phyloP scores from a whole-genome alignment of 2,888 invertebrate species.

The Diploptera punctata region DNA sequence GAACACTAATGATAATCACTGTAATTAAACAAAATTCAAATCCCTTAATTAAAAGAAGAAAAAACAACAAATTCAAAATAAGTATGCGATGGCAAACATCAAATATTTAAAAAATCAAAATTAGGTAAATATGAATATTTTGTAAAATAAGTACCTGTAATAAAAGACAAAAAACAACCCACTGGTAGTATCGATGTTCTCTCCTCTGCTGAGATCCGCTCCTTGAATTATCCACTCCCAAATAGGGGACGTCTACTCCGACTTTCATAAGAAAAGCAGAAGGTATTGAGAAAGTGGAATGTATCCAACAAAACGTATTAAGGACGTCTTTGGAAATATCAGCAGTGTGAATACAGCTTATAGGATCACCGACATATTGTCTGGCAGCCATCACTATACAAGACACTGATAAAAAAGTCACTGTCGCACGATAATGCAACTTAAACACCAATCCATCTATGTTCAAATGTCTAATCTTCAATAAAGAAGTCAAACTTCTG shows the following conservation, averaged over 20 bases:
- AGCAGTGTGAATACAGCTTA: slow-evolving; percentile 76
- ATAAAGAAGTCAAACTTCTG: neutral
- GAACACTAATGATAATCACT: too few species aligned
- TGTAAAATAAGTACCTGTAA: slow-evolving; percentile 57
- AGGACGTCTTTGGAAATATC: slow-evolving; percentile 76
- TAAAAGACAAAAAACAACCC: slow-evolving; percentile 65
- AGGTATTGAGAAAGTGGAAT: slow-evolving; percentile 85
- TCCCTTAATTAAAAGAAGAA: too few species aligned
- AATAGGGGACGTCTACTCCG: slow-evolving; percentile 68
- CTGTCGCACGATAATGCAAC: slow-evolving; percentile 84
- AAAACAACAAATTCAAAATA: too few species aligned
- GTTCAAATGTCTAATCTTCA: neutral
- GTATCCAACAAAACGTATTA: slow-evolving; percentile 96
- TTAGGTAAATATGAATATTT: neutral
- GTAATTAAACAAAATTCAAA: too few species aligned
- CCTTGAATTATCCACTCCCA: slow-evolving; percentile 56
- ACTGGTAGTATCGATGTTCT: slow-evolving; percentile 64
- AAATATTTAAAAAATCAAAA: too few species aligned
- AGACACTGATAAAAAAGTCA: slow-evolving; percentile 80
- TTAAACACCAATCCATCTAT: slow-evolving; percentile 79
- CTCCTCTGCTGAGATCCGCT: slow-evolving; percentile 51
- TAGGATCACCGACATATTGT: slow-evolving; percentile 89
- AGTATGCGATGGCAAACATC: too few species aligned
- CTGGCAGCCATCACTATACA: slow-evolving; percentile 85
- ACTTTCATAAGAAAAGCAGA: slow-evolving; percentile 72